Conservation (phyloP, 2,113 vertebrate genomes). For the Caranx ignobilis region DNA sequence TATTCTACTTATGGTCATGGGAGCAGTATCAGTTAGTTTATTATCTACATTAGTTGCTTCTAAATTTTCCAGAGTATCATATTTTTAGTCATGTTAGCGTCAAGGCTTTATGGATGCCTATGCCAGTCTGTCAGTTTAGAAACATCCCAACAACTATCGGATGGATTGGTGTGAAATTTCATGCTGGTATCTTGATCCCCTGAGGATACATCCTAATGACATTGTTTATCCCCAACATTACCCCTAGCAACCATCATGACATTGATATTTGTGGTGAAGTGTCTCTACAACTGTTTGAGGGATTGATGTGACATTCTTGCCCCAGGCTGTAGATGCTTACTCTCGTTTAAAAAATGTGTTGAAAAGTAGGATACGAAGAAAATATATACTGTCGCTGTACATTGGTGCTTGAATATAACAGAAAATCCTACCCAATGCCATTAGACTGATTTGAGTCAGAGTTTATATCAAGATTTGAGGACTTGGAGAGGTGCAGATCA, state of each 20-base stretch:
- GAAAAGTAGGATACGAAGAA: background rate
- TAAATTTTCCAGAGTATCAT: background rate
- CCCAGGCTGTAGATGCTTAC: background rate
- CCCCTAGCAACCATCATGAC: background rate
- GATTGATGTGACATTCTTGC: background rate
- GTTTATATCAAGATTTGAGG: too few species aligned
- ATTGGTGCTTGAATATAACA: background rate
- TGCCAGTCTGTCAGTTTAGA: background rate
- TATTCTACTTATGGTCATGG: constrained; percentile 1
- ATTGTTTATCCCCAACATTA: too few species aligned
- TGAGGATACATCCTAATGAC: background rate
- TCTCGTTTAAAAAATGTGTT: background rate
- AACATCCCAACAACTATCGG: background rate
- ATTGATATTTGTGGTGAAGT: background rate
- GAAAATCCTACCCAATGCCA: background rate
- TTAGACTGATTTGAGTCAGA: background rate
- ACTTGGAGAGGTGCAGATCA: too few species aligned
- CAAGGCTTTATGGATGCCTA: background rate
- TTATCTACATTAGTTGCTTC: background rate
- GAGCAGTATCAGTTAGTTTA: background rate
- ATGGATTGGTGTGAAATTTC: background rate
- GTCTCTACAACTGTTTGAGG: too few species aligned
- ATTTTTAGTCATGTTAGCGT: background rate
- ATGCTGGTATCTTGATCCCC: background rate
- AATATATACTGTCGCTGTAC: background rate